These are phyloP conservation scores for Acanthoscelides obtectus DNA, from an alignment of 2,888 invertebrate species.

Conservation along the genomic window DNA sequence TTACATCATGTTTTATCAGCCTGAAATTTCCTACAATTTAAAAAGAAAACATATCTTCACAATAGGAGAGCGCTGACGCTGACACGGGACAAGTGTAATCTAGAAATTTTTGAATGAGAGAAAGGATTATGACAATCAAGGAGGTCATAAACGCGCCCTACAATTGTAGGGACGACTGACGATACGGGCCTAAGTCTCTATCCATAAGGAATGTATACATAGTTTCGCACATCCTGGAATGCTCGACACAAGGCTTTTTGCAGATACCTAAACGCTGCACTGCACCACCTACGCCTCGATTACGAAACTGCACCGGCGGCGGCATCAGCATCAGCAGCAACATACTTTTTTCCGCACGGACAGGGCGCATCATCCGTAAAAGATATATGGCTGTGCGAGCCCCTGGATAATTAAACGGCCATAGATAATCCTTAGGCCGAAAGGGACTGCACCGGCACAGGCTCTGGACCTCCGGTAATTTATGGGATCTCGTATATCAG, in stretches of 20 bases:
- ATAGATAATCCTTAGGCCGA: slow-evolving; percentile 22
- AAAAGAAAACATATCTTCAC: no score
- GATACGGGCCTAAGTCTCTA: no score
- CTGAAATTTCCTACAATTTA: no score
- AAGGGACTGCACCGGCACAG: slow-evolving; percentile 16
- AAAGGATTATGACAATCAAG: no score
- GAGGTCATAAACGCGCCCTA: no score
- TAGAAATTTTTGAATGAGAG: no score
- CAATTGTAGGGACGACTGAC: no score
- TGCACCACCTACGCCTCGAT: neutral
- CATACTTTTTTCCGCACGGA: neutral
- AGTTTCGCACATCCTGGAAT: no score
- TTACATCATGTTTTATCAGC: no score
- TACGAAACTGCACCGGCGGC: neutral
- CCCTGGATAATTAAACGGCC: slow-evolving; percentile 27
- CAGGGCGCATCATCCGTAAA: slow-evolving; percentile 2
- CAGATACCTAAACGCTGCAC: neutral
- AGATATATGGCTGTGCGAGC: slow-evolving; percentile 23
- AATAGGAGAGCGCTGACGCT: no score
- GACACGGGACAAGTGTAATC: no score
- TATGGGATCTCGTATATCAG: slow-evolving; percentile 24
- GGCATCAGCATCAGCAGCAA: neutral
- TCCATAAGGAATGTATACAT: no score
- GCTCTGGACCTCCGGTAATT: slow-evolving; percentile 24
- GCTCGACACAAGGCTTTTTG: neutral